Percentiles rank a stretch among this genome's conserved stretches.
These are phyloP conservation scores for Pterois miles DNA, from an alignment of 2,797 vertebrate species.

Conservation along the genomic window DNA sequence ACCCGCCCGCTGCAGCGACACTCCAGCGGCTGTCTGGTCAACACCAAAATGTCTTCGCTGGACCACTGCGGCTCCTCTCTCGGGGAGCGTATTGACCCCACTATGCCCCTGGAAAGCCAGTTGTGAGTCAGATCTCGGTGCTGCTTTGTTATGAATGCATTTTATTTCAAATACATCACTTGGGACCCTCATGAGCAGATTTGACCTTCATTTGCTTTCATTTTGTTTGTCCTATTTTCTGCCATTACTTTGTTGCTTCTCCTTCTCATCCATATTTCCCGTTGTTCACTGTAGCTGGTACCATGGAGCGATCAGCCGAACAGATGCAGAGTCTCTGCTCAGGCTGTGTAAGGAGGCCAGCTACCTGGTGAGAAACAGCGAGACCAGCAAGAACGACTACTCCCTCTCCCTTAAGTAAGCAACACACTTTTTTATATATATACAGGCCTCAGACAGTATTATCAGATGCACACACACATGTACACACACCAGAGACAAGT, in stretches of 20 bases:
- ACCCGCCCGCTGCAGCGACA: slow-evolving; percentile 87
- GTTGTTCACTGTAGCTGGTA: slow-evolving; percentile 89
- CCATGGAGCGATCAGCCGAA: slow-evolving; percentile 97
- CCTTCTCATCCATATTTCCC: background rate
- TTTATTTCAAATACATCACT: background rate
- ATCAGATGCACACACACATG: background rate
- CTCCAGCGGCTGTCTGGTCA: slow-evolving; percentile 89
- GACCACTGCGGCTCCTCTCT: slow-evolving; percentile 86
- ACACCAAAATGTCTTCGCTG: slow-evolving; percentile 85
- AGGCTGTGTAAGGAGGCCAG: slow-evolving; percentile 98
- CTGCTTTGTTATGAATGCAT: background rate
- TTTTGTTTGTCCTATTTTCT: background rate
- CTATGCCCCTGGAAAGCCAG: slow-evolving; percentile 95
- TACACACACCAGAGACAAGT: background rate
- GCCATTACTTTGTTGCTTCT: background rate
- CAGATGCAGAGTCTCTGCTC: slow-evolving; percentile 94
- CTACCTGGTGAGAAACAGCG: slow-evolving; percentile 98
- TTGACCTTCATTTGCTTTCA: background rate
- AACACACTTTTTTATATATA: background rate
- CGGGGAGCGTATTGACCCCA: slow-evolving; percentile 93
- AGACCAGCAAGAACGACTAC: slow-evolving; percentile 98
- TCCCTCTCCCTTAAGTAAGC: slow-evolving; percentile 98
- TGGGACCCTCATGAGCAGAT: background rate
- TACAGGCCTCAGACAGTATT: background rate
- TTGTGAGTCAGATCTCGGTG: slow-evolving; percentile 86